A percentile compares a stretch with the other conserved stretches of the same genome.
phyloP scores from a whole-genome alignment of 2,113 vertebrate genomes.

The Cygnus atratus region DNA sequence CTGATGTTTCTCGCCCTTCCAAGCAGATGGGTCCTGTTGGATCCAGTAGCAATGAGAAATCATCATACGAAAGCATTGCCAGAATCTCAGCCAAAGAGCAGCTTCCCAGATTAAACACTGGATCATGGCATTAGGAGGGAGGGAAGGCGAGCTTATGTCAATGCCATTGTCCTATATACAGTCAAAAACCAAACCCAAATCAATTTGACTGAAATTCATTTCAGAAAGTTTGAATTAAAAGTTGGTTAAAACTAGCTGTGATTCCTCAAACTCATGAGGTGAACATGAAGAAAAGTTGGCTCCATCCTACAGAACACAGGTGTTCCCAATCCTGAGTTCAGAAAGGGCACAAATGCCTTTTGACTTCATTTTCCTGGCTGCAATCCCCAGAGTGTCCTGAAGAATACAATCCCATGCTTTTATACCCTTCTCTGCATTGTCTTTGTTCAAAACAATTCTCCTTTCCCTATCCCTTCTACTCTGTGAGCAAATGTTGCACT shows the following conservation, averaged over 20 bases:
- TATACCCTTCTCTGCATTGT: background rate
- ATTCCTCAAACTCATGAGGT: background rate
- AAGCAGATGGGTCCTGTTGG: background rate
- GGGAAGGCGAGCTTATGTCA: background rate
- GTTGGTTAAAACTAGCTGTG: background rate
- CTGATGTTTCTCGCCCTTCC: background rate
- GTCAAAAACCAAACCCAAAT: background rate
- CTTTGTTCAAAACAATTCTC: background rate
- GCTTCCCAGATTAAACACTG: background rate
- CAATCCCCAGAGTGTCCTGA: background rate
- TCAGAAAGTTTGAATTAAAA: background rate
- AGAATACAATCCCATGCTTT: background rate
- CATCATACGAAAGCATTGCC: background rate
- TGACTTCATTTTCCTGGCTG: background rate
- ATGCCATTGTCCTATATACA: background rate
- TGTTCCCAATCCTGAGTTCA: background rate
- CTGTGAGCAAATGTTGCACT: background rate
- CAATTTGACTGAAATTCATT: background rate
- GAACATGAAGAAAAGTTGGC: background rate
- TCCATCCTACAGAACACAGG: background rate
- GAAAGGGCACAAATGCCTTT: background rate
- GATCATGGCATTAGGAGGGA: background rate
- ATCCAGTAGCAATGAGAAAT: background rate
- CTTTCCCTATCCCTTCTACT: background rate
- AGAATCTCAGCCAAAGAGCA: slow-evolving; percentile 40